Evolutionary conservation across 2,113 vertebrate genomes (phyloP), one percentile per base, ranked within the genome.

Genomic region (Pristiophorus japonicus): DNA sequence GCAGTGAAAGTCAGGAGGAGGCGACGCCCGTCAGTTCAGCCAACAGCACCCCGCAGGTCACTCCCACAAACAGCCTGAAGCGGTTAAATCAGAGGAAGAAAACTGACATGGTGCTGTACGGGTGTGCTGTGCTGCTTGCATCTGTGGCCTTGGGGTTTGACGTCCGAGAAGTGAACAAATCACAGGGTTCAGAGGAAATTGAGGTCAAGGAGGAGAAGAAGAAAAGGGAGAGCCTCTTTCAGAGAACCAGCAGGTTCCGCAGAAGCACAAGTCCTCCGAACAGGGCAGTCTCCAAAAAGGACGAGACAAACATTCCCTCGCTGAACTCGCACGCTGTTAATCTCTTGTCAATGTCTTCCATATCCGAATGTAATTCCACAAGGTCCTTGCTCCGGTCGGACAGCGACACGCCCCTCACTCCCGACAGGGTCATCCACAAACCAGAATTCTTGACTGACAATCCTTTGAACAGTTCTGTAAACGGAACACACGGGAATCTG

Each of bases 101-200:
- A 96, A 99, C 97, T 0, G 98, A 99, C 96, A 96, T 97, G 0
- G 98, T 98, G 12, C 96, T 99, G 95, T 98, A 98, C 8, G 97
- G 98, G 38, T 99, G 98, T 95, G 98, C 98, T 55, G 96, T 98
- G 0, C 96, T 99, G 78, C 97, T 99, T 96, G 98, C 98, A 0
- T 98, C 98, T 0, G 97, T 99, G 47, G 98, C 98, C 14, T 97
- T 99, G 62, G 99, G 99, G 34, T 97, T 98, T 4, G 99, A 99
- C 67, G 97, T 99, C 12, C 97, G 98, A 20, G 98, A 98, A 95
- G 97, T 98, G 1, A 97, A 97, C 11, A 98, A 96, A 96, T 96
- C 96, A 0, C 97, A 97, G 0, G 62, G 96, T 67, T 63, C 96
- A 0, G 96, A 97, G 0, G 98, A 99, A 75, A 97, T 96, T 0